Evolutionary conservation across 2,113 vertebrate genomes (phyloP), one percentile per base, ranked within the genome.

Genomic region (Alouatta palliata): DNA sequence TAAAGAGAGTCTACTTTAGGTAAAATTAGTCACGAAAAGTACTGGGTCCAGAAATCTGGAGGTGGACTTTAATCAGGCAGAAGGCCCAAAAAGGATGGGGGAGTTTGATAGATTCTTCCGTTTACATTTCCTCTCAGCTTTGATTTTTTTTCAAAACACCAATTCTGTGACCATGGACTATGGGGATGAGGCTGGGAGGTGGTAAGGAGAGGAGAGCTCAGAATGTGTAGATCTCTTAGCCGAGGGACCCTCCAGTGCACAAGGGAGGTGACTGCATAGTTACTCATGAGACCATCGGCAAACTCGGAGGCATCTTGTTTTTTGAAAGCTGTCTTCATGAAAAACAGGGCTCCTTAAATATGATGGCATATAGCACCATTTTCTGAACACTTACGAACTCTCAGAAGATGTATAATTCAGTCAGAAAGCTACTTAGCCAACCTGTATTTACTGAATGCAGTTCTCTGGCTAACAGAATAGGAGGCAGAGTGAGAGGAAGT

Each of bases 151-250:
- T 27, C 10, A 49, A 43, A n/a, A 35, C 4, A 17, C 35, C 54
- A 4, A 16, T 80, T 14, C 56, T 68, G 66, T 13, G 64, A 23
- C n/a, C 37, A 35, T 14, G 19, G 43, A 30, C 17, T 40, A 2
- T 40, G 75, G 52, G 66, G n/a, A 9, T 49, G n/a, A 37, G 75
- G n/a, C 17, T 21, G 16, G 61, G 45, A 7, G 45, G 43, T 0
- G 1, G 6, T 20, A 45, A 10, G 3, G 58, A 19, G 14, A 35
- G 1, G 11, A 25, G 3, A 45, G 40, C n/a, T 71, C 9, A 8
- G n/a, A 64, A 71, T 2, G n/a, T 21, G n/a, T 40, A 30, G 27
- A 4, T 32, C 17, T 43, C 17, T 56, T 7, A 12, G 19, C 2
- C 5, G 21, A 27, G 73, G 35, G 86, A 19, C 32, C 23, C 86